These are phyloP conservation scores for Choreutis nemorana DNA, from an alignment of 2,888 invertebrate species.

Conservation along the genomic window DNA sequence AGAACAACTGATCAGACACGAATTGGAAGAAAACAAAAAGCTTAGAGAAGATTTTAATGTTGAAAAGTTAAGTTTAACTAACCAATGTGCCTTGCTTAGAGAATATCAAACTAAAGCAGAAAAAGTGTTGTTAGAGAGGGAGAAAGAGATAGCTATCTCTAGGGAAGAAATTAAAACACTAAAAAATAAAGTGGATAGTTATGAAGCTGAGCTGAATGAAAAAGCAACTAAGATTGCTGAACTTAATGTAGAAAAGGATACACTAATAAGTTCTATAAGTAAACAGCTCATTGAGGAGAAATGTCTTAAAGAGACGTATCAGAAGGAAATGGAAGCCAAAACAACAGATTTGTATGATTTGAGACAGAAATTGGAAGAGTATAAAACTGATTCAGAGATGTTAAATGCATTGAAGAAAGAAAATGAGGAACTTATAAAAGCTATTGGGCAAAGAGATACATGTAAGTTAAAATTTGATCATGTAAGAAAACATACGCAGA, in stretches of 20 bases:
- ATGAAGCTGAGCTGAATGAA: slow-evolving; percentile 20
- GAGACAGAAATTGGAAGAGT: slow-evolving; percentile 18
- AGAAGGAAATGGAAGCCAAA: slow-evolving; percentile 22
- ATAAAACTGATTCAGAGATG: slow-evolving; percentile 18
- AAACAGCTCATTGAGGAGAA: slow-evolving; percentile 24
- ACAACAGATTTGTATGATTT: slow-evolving; percentile 17
- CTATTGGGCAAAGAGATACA: slow-evolving; percentile 30
- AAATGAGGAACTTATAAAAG: slow-evolving; percentile 32
- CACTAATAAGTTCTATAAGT: slow-evolving; percentile 21
- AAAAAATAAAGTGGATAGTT: slow-evolving; percentile 15
- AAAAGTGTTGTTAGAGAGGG: slow-evolving; percentile 23
- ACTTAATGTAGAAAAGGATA: slow-evolving; percentile 23
- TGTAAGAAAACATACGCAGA: too few species aligned
- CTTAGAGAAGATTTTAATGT: slow-evolving; percentile 17
- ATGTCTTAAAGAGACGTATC: slow-evolving; percentile 20
- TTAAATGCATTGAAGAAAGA: slow-evolving; percentile 26
- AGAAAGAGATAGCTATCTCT: slow-evolving; percentile 21
- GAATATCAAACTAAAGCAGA: slow-evolving; percentile 32
- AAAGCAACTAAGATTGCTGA: slow-evolving; percentile 14
- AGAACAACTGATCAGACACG: slow-evolving; percentile 23
- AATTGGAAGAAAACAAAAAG: slow-evolving; percentile 21
- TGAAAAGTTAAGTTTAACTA: slow-evolving; percentile 23
- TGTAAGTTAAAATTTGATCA: too few species aligned
- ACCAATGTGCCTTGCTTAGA: slow-evolving; percentile 30
- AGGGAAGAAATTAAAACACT: slow-evolving; percentile 19